Percentiles rank a stretch among this genome's conserved stretches.
phyloP scores from a whole-genome alignment of 2,797 vertebrate species.

The Podarcis lilfordi region DNA sequence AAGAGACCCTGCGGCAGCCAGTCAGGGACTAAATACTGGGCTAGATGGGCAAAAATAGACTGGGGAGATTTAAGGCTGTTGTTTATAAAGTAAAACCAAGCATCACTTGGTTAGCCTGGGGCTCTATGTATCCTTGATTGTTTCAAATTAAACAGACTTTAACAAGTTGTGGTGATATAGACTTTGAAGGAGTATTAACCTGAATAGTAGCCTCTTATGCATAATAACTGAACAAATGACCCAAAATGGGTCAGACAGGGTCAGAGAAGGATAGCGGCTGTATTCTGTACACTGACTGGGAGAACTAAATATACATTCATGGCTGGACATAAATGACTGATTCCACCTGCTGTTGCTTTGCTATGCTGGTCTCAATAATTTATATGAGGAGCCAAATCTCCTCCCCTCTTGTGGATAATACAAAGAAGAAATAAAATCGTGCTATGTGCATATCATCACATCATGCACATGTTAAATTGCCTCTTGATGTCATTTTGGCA shows the following conservation, averaged over 20 bases:
- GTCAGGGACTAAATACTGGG: neutral
- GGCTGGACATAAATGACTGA: neutral
- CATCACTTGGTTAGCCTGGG: neutral
- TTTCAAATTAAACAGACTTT: neutral
- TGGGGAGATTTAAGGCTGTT: neutral
- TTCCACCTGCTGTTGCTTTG: slow-evolving; percentile 22
- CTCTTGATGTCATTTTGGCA: slow-evolving; percentile 29
- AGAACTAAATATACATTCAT: neutral
- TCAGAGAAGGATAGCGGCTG: neutral
- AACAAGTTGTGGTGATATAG: neutral
- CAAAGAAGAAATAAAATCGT: slow-evolving; percentile 41
- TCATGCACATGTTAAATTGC: neutral
- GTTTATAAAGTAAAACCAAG: neutral
- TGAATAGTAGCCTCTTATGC: neutral
- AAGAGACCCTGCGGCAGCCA: neutral
- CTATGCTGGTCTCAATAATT: slow-evolving; percentile 46
- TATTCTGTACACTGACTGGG: neutral
- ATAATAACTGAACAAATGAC: neutral
- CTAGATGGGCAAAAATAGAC: neutral
- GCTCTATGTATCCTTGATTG: neutral
- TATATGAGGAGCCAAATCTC: slow-evolving; percentile 33
- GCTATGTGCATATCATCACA: slow-evolving; percentile 38
- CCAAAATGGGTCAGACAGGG: too few species aligned
- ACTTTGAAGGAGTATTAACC: neutral
- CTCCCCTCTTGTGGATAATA: slow-evolving; percentile 39